Evolutionary conservation across 2,797 vertebrate species (phyloP).

Genomic region (Falco columbarius): DNA sequence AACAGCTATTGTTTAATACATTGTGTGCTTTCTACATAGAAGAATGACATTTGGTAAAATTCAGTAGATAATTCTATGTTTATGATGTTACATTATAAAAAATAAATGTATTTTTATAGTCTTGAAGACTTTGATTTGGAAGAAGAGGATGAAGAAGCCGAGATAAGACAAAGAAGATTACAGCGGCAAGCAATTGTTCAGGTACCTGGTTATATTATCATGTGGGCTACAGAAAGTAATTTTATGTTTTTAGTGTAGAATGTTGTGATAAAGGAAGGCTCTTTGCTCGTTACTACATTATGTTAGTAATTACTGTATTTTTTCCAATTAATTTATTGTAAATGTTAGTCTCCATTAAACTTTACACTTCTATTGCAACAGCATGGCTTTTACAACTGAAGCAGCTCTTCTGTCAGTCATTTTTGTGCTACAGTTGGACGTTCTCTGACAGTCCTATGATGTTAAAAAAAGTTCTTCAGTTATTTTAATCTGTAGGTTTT

Average conservation of each 20-base stretch:
- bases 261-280: neutral
- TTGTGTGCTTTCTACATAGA: neutral
- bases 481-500: neutral
- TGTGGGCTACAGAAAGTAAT: neutral
- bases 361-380: neutral
- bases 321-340: neutral
- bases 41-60: neutral
- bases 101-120: constrained; percentile 71
- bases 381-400: neutral
- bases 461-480: neutral
- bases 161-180: constrained; percentile 93
- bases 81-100: neutral
- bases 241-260: neutral
- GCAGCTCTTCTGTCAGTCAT: neutral
- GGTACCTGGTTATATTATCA: constrained; percentile 72
- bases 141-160: constrained; percentile 96
- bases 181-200: constrained; percentile 95
- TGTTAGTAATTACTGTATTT: neutral
- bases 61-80: neutral
- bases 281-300: neutral
- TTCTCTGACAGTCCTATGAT: neutral
- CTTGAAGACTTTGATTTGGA: constrained; percentile 96
- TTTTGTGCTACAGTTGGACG: neutral
- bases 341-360: neutral
- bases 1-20: neutral